Conservation (phyloP, 2,113 vertebrate species). For the Calypte anna region DNA sequence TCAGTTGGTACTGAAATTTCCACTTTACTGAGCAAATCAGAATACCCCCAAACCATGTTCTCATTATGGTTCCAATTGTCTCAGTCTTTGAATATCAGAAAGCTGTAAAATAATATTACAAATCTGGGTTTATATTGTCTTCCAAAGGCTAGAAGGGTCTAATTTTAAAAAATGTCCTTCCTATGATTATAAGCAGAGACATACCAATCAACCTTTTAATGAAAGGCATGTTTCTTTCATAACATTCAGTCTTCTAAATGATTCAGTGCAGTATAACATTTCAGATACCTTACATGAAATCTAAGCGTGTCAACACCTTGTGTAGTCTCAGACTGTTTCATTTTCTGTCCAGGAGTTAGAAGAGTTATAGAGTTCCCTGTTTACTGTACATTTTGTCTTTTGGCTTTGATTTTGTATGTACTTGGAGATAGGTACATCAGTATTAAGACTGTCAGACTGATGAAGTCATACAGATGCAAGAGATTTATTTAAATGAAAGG, state of each 20-base stretch:
- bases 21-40: constrained; percentile 19
- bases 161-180: neutral
- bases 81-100: constrained; percentile 7
- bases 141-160: neutral
- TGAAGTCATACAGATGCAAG: constrained; percentile 25
- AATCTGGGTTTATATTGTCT: neutral
- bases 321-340: neutral
- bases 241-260: neutral
- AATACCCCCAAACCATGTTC: neutral
- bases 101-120: neutral
- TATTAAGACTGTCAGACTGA: constrained; percentile 39
- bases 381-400: constrained; percentile 13
- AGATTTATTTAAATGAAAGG: constrained; percentile 66
- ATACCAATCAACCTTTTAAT: neutral
- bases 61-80: constrained; percentile 10
- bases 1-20: constrained; percentile 35
- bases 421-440: constrained; percentile 21
- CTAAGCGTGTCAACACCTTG: constrained; percentile 13
- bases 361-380: neutral
- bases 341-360: constrained; percentile 21
- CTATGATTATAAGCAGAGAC: neutral
- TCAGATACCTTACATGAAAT: neutral
- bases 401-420: constrained; percentile 4
- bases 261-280: neutral
- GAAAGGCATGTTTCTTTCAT: neutral